Base-by-base conservation (phyloP, 2,797 vertebrate species). In the Acomys russatus region DNA sequence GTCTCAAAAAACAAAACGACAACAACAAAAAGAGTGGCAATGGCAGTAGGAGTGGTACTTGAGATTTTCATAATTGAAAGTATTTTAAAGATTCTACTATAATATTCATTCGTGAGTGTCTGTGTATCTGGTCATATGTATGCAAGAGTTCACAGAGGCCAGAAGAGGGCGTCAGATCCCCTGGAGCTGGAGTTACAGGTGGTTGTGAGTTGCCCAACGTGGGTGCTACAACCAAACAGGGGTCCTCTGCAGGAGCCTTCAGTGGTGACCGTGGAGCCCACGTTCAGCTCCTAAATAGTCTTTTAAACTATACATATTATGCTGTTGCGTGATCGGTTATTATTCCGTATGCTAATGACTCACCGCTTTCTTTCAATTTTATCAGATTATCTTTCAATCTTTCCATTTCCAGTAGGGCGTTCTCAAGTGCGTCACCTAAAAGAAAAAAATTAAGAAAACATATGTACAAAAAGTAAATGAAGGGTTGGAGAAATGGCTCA, bases 331-430 rank as follows among this genome's bases (percentile, higher is more conserved):
- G 51, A 59, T 56, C 3, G 51, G 23, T 66, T 93, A 79, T 66
- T 86, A 94, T 44, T n/a, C 71, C 17, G 79, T 71, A 33, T 88
- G 51, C 30, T 92, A 82, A 4, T 6, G 22, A 97, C 97, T 97
- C 82, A 96, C 96, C 97, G 9, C 78, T 94, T 56, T 97, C 97
- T 97, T 94, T 94, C 77, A 99, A 96, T 94, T 98, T 98, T 68
- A 98, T 97, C 97, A 99, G 98, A 97, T 98, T 98, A 93, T 98
- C 98, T 97, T 98, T 99, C 90, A 98, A 79, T 96, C 96, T 96
- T 63, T 99, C 98, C 82, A 99, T 97, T 96, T 98, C 98, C 94
- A 98, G 97, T 80, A 98, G 98, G 3, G 98, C 98, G 97, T 98
- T 98, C 88, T 98, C 97, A 56, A 99, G 97, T 85, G 98, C 98